Percentiles rank a stretch among this genome's conserved stretches.
Evolutionary conservation across 2,888 invertebrate species (phyloP).

Genomic region (Thalpophila matura): DNA sequence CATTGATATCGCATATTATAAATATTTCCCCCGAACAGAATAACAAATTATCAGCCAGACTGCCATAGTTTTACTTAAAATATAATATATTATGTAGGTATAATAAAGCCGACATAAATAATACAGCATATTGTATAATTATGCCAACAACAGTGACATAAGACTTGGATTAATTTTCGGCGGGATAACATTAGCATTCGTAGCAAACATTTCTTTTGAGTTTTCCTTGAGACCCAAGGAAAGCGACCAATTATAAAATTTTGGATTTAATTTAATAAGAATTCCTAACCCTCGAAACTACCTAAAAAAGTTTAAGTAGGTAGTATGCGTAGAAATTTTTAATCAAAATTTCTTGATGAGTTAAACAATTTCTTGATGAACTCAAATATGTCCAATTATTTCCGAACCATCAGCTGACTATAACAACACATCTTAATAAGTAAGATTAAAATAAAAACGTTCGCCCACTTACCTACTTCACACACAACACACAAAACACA

Average conservation of each 20-base stretch:
- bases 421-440: slow-evolving; percentile 41
- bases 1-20: slow-evolving; percentile 24
- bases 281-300: not conserved
- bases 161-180: slow-evolving; percentile 52
- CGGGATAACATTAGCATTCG: slow-evolving; percentile 49
- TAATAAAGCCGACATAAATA: slow-evolving; percentile 37
- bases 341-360: slow-evolving; percentile 1
- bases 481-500: slow-evolving; percentile 65
- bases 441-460: slow-evolving; percentile 34
- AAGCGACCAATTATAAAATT: slow-evolving; percentile 23
- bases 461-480: slow-evolving; percentile 60
- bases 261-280: not conserved
- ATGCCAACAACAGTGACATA: slow-evolving; percentile 43
- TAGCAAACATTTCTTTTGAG: slow-evolving; percentile 17
- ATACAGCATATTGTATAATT: slow-evolving; percentile 30
- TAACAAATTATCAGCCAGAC: slow-evolving; percentile 55
- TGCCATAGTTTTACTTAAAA: slow-evolving; percentile 41
- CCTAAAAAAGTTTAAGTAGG: not conserved
- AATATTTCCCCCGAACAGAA: slow-evolving; percentile 32
- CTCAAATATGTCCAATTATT: slow-evolving; percentile 20
- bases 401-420: slow-evolving; percentile 53
- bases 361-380: not conserved
- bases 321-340: not conserved
- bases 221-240: slow-evolving; percentile 35
- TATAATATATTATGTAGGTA: too few relatives aligned